Conservation (phyloP, 2,113 vertebrate genomes). For the Sinocyclocheilus grahami region DNA sequence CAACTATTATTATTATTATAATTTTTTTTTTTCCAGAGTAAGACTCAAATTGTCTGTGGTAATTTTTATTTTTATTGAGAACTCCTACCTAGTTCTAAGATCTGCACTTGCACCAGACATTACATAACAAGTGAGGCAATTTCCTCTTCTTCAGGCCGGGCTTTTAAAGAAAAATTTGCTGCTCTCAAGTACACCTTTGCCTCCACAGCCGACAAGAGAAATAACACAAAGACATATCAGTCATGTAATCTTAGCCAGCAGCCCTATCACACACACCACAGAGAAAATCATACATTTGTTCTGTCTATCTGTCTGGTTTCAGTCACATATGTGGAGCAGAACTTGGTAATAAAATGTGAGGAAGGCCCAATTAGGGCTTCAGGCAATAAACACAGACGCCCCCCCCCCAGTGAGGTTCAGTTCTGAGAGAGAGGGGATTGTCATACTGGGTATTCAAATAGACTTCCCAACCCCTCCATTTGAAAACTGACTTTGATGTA, state of each 20-base stretch:
- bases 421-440: constrained; percentile 71
- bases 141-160: neutral
- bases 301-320: constrained; percentile 22
- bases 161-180: constrained; percentile 11
- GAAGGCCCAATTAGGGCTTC: constrained; percentile 64
- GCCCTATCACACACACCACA: constrained; percentile 26
- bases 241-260: constrained; percentile 36
- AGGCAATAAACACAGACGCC: constrained; percentile 53
- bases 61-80: neutral
- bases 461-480: constrained; percentile 71
- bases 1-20: too few relatives aligned
- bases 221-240: constrained; percentile 42
- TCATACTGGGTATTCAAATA: constrained; percentile 88
- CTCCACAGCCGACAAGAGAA: neutral
- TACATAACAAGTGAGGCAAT: constrained; percentile 29
- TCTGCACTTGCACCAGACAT: constrained; percentile 1
- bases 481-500: constrained; percentile 83
- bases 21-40: neutral
- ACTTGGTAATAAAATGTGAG: constrained; percentile 69
- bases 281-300: constrained; percentile 47
- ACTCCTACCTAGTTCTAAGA: neutral
- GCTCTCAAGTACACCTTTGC: neutral
- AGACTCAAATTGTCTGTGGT: neutral
- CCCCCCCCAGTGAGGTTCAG: constrained; percentile 23
- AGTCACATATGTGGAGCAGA: constrained; percentile 25